Conservation (phyloP, 2,888 invertebrate species). For the Xylota segnis region DNA sequence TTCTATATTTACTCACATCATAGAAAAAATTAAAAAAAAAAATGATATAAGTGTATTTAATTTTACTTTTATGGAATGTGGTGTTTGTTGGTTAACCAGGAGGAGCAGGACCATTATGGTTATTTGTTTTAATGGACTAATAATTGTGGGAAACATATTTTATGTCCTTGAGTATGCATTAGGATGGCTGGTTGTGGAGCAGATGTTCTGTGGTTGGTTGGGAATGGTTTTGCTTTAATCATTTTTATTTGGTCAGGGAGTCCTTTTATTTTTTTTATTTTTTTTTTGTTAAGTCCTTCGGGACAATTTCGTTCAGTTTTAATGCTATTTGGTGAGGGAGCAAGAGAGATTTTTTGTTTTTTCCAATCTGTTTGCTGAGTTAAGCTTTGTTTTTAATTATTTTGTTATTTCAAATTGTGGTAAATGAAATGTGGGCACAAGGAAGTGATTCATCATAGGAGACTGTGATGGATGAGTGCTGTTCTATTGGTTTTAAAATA, state of each 20-base stretch:
- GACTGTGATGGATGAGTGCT: neutral
- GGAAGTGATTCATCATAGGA: neutral
- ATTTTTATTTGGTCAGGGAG: conserved; percentile 1
- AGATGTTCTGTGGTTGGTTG: conserved; percentile 32
- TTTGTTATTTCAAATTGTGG: conserved; percentile 10
- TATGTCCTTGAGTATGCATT: conserved; percentile 60
- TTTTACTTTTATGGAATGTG: conserved; percentile 20
- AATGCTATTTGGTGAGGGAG: conserved; percentile 20
- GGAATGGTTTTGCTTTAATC: neutral
- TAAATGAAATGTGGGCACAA: neutral
- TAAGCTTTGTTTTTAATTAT: conserved; percentile 13
- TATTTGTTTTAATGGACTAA: conserved; percentile 71
- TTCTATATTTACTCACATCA: conserved; percentile 30
- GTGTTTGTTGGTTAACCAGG: conserved; percentile 31
- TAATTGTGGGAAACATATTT: conserved; percentile 68
- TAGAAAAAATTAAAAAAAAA: conserved; percentile 4
- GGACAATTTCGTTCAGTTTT: conserved; percentile 21
- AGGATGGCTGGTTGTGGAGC: conserved; percentile 25
- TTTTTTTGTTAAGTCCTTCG: neutral
- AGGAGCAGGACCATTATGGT: conserved; percentile 46
- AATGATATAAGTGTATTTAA: conserved; percentile 18
- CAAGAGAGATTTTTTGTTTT: conserved; percentile 5
- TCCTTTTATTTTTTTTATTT: neutral
- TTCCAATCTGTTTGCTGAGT: conserved; percentile 5
- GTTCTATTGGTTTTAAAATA: no score